These are phyloP conservation scores for Carollia perspicillata DNA, from an alignment of 2,113 vertebrate species.

Conservation along the genomic window DNA sequence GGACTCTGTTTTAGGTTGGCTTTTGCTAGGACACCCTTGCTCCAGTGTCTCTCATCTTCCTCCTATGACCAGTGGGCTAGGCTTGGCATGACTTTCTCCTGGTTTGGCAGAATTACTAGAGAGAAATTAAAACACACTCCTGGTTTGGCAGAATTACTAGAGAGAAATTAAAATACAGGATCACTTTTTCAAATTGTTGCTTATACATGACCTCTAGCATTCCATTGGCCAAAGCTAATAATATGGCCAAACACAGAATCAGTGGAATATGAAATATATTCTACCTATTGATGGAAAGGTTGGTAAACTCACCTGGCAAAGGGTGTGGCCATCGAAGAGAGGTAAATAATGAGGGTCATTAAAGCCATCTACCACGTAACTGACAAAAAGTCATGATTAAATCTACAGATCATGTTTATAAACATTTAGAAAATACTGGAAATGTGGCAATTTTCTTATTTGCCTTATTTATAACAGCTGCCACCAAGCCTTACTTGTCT, in stretches of 20 bases:
- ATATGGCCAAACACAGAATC: neutral
- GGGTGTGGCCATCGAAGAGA: neutral
- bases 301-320: neutral
- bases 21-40: neutral
- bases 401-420: neutral
- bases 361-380: neutral
- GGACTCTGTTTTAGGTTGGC: neutral
- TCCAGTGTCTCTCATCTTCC: neutral
- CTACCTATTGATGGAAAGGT: neutral
- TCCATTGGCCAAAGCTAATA: neutral
- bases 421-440: neutral
- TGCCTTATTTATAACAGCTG: neutral
- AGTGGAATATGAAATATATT: neutral
- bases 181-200: neutral
- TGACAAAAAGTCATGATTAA: neutral
- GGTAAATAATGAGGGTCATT: neutral
- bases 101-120: neutral
- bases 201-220: neutral
- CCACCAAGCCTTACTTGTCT: neutral
- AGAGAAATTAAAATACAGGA: neutral
- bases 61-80: neutral
- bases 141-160: neutral
- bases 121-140: neutral
- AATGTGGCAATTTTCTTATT: neutral
- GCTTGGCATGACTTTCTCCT: neutral